Evolutionary conservation across 2,888 invertebrate genomes (phyloP).

Genomic region (Abrostola triplasia): DNA sequence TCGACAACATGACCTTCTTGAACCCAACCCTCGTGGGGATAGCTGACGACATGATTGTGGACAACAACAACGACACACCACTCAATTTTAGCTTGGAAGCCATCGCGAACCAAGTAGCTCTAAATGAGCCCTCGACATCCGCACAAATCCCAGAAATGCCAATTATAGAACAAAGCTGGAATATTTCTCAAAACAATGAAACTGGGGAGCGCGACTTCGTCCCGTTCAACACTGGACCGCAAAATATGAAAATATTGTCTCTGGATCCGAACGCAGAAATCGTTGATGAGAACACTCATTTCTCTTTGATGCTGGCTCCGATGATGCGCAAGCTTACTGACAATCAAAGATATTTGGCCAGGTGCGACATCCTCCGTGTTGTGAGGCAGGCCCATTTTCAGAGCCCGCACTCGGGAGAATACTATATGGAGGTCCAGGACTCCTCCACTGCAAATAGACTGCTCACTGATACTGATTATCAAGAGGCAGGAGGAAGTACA

Average conservation of each 20-base stretch:
- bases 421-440: neutral
- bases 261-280: neutral
- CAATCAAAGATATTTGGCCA: neutral
- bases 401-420: no score
- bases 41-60: no score
- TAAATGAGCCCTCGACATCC: neutral
- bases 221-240: no score
- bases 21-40: neutral
- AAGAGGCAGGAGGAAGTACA: neutral
- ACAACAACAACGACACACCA: no score
- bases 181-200: no score
- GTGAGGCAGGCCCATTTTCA: neutral
- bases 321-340: conserved; percentile 5
- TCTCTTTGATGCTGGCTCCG: neutral
- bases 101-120: no score
- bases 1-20: neutral
- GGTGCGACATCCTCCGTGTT: neutral
- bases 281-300: neutral
- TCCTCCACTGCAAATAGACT: no score
- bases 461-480: no score
- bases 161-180: no score
- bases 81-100: no score
- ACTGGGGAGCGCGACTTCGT: no score
- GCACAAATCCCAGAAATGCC: neutral
- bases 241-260: neutral